These are phyloP conservation scores for Ianthella basta DNA, from an alignment of 37 sponge, comb jelly and placozoan species.

Conservation along the genomic window DNA sequence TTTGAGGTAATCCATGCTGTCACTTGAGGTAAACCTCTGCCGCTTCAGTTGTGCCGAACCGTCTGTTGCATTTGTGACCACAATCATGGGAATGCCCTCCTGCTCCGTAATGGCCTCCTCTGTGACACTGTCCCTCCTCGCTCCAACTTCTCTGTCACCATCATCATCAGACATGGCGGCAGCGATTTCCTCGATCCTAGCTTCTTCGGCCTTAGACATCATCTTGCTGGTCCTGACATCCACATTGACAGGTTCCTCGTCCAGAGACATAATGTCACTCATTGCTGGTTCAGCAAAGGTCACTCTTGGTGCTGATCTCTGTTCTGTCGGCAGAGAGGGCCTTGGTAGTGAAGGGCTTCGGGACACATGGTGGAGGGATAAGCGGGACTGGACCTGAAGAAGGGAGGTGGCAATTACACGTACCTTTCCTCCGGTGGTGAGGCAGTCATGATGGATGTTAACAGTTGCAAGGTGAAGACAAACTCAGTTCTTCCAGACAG, in stretches of 20 bases:
- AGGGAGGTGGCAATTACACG: slow-evolving; percentile 47
- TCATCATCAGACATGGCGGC: not conserved
- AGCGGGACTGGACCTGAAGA: slow-evolving; percentile 24
- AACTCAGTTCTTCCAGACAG: not conserved
- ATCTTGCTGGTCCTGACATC: not conserved
- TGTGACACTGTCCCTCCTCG: too few relatives aligned
- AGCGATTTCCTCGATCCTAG: not conserved
- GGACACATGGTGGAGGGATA: not conserved
- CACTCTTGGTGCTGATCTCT: not conserved
- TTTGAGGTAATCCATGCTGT: not conserved
- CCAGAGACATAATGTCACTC: not conserved
- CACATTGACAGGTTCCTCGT: not conserved
- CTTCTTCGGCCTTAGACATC: not conserved
- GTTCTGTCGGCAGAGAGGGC: not conserved
- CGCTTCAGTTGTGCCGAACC: not conserved
- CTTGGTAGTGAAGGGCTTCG: not conserved
- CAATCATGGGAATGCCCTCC: slow-evolving; percentile 19
- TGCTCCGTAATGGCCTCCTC: not conserved
- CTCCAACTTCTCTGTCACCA: not conserved
- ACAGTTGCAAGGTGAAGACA: too few relatives aligned
- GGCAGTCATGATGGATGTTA: too few relatives aligned
- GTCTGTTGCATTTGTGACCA: slow-evolving; percentile 22
- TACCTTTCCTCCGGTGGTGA: too few relatives aligned
- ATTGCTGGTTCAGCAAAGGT: not conserved
- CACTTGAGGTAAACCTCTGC: not conserved